Evolutionary conservation across 2,113 vertebrate species (phyloP).

Genomic region (Rana temporaria): DNA sequence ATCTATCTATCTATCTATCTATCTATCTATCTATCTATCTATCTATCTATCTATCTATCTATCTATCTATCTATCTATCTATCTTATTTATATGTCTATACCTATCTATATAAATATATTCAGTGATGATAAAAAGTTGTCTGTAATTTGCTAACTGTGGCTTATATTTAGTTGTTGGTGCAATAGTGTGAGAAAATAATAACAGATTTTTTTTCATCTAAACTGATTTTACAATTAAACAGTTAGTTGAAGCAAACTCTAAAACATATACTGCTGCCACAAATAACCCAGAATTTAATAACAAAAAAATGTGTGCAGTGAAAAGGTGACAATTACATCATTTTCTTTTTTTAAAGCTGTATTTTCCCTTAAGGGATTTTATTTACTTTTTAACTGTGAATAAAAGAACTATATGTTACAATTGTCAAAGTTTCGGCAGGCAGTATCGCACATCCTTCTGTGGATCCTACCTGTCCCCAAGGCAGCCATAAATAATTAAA

Average conservation of each 20-base stretch:
- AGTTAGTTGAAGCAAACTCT: conserved; percentile 2
- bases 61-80: too few species aligned
- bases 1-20: too few species aligned
- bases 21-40: too few species aligned
- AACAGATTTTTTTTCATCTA: background rate
- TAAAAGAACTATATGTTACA: conserved; percentile 41
- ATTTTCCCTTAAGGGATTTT: background rate
- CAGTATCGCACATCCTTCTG: conserved; percentile 36
- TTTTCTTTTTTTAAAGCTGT: conserved; percentile 25
- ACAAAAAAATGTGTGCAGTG: background rate
- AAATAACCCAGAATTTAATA: conserved; percentile 7
- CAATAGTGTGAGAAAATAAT: background rate
- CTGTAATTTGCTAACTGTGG: too few species aligned
- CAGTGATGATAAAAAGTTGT: too few species aligned
- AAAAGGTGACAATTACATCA: background rate
- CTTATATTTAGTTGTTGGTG: background rate
- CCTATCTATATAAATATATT: conserved; percentile 24
- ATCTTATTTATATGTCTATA: background rate
- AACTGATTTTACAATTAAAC: conserved; percentile 5
- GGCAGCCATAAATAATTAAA: conserved; percentile 57
- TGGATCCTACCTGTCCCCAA: conserved; percentile 49
- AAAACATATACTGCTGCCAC: conserved; percentile 12
- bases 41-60: too few species aligned
- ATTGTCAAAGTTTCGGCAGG: conserved; percentile 51
- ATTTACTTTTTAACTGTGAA: conserved; percentile 41